Evolutionary conservation across 2,113 vertebrate species (phyloP).

Genomic region (Silurus meridionalis): DNA sequence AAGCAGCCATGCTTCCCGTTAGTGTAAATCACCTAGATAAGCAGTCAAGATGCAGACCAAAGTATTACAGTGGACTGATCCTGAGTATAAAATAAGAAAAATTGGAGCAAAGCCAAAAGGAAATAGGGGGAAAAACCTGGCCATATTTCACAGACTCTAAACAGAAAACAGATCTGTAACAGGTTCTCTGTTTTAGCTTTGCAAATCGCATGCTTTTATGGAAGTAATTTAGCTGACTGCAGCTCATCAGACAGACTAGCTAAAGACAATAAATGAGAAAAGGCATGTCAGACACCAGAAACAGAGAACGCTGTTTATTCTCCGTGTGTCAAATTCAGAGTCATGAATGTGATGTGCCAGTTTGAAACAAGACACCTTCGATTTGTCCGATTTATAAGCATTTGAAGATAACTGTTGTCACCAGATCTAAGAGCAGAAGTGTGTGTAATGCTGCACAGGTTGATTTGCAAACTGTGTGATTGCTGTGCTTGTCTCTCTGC

Average conservation of each 20-base stretch:
- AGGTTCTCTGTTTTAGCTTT: neutral
- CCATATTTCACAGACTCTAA: neutral
- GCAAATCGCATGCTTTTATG: neutral
- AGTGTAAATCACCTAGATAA: neutral
- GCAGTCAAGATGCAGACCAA: neutral
- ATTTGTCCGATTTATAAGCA: neutral
- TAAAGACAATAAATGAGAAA: neutral
- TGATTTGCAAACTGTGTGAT: neutral
- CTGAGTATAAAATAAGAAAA: neutral
- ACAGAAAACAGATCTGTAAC: neutral
- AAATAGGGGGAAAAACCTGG: neutral
- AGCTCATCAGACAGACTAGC: neutral
- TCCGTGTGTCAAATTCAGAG: neutral
- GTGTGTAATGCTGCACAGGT: neutral
- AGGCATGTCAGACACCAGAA: neutral
- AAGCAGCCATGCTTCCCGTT: neutral
- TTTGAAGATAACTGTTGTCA: neutral
- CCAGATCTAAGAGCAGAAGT: neutral
- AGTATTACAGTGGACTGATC: neutral
- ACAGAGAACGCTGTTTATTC: neutral
- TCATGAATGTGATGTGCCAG: neutral
- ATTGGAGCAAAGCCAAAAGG: neutral
- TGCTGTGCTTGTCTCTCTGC: conserved; percentile 38
- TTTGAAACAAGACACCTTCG: neutral
- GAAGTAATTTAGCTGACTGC: neutral